These are phyloP conservation scores for Otolemur crassicaudatus DNA, from an alignment of 2,797 vertebrate species.

Conservation along the genomic window DNA sequence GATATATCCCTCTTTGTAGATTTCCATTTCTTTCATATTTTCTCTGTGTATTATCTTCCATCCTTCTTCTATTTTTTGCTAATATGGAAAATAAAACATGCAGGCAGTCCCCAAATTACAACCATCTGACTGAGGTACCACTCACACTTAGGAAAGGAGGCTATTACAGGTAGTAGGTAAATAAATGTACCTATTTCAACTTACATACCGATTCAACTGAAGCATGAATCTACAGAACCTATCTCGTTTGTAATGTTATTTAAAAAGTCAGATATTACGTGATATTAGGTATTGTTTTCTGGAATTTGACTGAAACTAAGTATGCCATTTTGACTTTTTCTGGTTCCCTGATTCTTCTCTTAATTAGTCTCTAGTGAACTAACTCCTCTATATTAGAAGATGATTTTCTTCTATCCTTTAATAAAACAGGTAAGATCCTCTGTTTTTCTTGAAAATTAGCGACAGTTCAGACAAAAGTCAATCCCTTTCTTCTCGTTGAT, in stretches of 20 bases:
- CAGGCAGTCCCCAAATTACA: too few relatives aligned
- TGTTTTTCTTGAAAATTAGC: constrained; percentile 38
- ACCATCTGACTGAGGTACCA: too few relatives aligned
- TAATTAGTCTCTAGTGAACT: constrained; percentile 37
- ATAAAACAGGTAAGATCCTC: constrained; percentile 22
- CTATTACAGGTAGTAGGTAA: too few relatives aligned
- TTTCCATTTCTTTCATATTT: background rate
- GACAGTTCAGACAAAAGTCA: constrained; percentile 15
- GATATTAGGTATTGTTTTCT: constrained; percentile 31
- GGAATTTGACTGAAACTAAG: background rate
- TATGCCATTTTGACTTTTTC: constrained; percentile 8
- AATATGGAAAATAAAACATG: background rate
- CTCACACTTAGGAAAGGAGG: too few relatives aligned
- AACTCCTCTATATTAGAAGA: background rate
- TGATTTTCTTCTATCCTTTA: background rate
- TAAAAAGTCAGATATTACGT: background rate
- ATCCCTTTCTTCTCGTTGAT: constrained; percentile 33
- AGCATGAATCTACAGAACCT: too few relatives aligned
- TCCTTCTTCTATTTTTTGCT: background rate
- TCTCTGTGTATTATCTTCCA: background rate
- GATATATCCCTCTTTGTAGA: background rate
- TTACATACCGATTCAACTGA: too few relatives aligned
- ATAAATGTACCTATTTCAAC: too few relatives aligned
- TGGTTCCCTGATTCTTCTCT: background rate
- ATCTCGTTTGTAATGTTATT: background rate